A percentile compares a stretch with the other conserved stretches of the same genome.
Conservation (phyloP, 1,140 invertebrate species). For the Papilio helenus region DNA sequence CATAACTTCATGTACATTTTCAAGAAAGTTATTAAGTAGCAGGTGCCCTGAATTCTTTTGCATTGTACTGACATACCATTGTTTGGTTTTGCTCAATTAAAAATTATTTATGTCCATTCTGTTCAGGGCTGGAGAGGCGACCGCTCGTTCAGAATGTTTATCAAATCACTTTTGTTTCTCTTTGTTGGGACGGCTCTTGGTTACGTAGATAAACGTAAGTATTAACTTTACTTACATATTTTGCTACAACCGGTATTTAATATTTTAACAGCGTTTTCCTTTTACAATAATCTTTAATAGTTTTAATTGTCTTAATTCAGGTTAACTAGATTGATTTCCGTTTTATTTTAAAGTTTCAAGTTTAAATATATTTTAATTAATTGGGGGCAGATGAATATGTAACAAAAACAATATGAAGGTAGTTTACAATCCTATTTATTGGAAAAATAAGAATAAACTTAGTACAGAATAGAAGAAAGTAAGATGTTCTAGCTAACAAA, state of each 20-base stretch:
- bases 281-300: not conserved
- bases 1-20: conserved; percentile 40
- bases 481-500: not conserved
- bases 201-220: conserved; percentile 60
- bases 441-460: not conserved
- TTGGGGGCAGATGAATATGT: not conserved
- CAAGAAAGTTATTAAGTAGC: conserved; percentile 41
- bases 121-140: conserved; percentile 31
- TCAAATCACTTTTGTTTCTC: conserved; percentile 49
- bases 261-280: not conserved
- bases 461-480: too few species aligned
- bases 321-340: not conserved
- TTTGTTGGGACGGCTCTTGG: conserved; percentile 49
- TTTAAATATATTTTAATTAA: not conserved
- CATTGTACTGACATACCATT: conserved; percentile 28
- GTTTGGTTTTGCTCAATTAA: conserved; percentile 22
- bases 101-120: conserved; percentile 43
- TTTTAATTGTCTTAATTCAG: not conserved
- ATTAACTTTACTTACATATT: conserved; percentile 1
- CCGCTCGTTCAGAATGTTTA: conserved; percentile 46
- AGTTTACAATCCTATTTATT: not conserved
- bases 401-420: not conserved
- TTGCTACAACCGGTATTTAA: not conserved
- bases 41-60: conserved; percentile 42
- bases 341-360: not conserved